Evolutionary conservation across 2,888 invertebrate species (phyloP), one percentile per base, ranked within the genome.

Genomic region (Platypus cylindrus): DNA sequence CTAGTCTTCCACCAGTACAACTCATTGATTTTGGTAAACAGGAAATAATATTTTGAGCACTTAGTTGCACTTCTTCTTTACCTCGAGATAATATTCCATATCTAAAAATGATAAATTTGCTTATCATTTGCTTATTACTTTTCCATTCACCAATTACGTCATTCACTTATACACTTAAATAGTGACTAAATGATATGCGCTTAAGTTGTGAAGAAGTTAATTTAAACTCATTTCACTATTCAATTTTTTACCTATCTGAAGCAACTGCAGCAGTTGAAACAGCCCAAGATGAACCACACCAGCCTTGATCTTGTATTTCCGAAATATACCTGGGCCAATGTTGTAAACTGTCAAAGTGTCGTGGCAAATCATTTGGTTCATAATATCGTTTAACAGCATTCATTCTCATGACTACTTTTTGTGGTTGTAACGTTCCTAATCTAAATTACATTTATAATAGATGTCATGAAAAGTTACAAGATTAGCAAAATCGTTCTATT

Each of bases 231-330:
- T n/a, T n/a, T n/a, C n/a, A n/a, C n/a, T n/a, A n/a, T n/a, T n/a
- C n/a, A n/a, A n/a, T n/a, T n/a, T 17, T 18, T 44, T 68, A 71
- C 64, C 86, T 73, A 60, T 85, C 85, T 31, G 82, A 79, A 34
- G 80, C 80, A 23, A 87, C 78, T 9, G 76, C 73, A 8, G 81
- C 78, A 0, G 91, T 82, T 1, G 89, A 82, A 16, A 94, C 71
- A 1, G 90, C 93, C 94, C 94, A 95, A 2, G 91, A 93, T 0
- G 91, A 75, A 1, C 84, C 93, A 55, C 94, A 66, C 75, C 75
- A 75, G 41, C 74, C 75, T 60, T 83, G 83, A 60, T 83, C 80
- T 3, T 69, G 66, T 3, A 83, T 61, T 0, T 70, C 73, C 0
- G 80, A 73, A 32, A 93, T 78, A 48, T 69, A 71, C 2, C 67